Evolutionary conservation across 2,797 vertebrate genomes (phyloP).

Genomic region (Hypotaenidia philippensis): DNA sequence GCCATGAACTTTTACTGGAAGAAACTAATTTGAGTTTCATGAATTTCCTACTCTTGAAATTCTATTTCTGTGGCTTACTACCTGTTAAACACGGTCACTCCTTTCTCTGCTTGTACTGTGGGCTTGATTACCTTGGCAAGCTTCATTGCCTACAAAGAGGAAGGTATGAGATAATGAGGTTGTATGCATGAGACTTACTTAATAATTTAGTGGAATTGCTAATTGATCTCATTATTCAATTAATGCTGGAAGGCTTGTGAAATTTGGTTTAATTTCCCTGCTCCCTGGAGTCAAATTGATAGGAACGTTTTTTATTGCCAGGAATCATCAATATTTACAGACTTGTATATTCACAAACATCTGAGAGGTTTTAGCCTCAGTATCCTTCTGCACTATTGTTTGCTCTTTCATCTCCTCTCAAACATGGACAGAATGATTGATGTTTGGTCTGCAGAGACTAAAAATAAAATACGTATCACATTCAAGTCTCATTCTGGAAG

Average conservation of each 20-base stretch:
- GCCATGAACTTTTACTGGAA: background rate
- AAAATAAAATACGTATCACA: background rate
- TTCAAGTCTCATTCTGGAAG: background rate
- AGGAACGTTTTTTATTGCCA: slow-evolving; percentile 43
- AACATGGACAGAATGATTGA: slow-evolving; percentile 10
- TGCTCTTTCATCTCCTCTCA: slow-evolving; percentile 12
- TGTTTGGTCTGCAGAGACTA: slow-evolving; percentile 12
- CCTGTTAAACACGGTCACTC: background rate
- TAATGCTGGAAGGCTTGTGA: slow-evolving; percentile 46
- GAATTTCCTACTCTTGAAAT: background rate
- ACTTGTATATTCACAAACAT: slow-evolving; percentile 21
- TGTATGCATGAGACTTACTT: background rate
- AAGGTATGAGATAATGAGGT: slow-evolving; percentile 1
- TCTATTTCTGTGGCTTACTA: background rate
- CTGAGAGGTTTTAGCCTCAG: slow-evolving; percentile 8
- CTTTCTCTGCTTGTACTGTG: background rate
- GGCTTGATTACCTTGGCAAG: slow-evolving; percentile 21
- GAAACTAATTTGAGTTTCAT: background rate
- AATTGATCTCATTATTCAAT: slow-evolving; percentile 63
- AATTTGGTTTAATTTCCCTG: slow-evolving; percentile 50
- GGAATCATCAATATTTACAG: slow-evolving; percentile 56
- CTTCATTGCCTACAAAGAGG: background rate
- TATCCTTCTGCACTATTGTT: slow-evolving; percentile 25
- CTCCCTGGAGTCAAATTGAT: slow-evolving; percentile 19
- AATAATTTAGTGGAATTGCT: slow-evolving; percentile 53